A percentile compares a stretch with the other conserved stretches of the same genome.
These are phyloP conservation scores for Nomada fucata DNA, from an alignment of 2,888 invertebrate genomes.

Conservation along the genomic window DNA sequence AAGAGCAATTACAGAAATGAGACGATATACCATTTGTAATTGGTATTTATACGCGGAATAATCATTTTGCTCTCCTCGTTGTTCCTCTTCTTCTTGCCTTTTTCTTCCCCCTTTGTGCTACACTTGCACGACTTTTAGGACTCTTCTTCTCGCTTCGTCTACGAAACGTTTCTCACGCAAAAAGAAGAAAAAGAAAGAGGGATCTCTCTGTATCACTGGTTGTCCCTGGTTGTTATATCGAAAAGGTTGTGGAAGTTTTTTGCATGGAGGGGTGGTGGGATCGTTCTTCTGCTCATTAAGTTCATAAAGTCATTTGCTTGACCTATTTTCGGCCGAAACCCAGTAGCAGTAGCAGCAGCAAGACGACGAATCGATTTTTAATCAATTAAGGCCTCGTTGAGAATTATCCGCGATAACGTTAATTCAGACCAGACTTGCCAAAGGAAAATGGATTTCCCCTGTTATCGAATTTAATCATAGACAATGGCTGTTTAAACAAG, in stretches of 20 bases:
- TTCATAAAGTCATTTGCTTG: conserved; percentile 46
- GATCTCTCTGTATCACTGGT: neutral
- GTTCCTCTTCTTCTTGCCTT: neutral
- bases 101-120: neutral
- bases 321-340: conserved; percentile 31
- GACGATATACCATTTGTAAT: conserved; percentile 49
- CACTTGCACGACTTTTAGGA: neutral
- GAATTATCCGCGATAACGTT: conserved; percentile 20
- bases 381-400: conserved; percentile 29
- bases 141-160: neutral
- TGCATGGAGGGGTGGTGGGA: conserved; percentile 3
- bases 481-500: neutral
- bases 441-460: conserved; percentile 8
- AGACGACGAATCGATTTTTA: conserved; percentile 33
- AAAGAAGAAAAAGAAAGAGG: neutral
- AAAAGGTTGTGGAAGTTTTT: conserved; percentile 24
- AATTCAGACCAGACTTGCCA: neutral
- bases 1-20: conserved; percentile 57
- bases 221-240: conserved; percentile 12
- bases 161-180: neutral
- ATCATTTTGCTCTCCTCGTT: conserved; percentile 24
- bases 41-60: conserved; percentile 40
- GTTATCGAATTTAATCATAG: conserved; percentile 35
- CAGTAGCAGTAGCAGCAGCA: neutral
- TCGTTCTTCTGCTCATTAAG: conserved; percentile 46